phyloP scores from a whole-genome alignment of 2,113 vertebrate genomes.

The Cariama cristata region DNA sequence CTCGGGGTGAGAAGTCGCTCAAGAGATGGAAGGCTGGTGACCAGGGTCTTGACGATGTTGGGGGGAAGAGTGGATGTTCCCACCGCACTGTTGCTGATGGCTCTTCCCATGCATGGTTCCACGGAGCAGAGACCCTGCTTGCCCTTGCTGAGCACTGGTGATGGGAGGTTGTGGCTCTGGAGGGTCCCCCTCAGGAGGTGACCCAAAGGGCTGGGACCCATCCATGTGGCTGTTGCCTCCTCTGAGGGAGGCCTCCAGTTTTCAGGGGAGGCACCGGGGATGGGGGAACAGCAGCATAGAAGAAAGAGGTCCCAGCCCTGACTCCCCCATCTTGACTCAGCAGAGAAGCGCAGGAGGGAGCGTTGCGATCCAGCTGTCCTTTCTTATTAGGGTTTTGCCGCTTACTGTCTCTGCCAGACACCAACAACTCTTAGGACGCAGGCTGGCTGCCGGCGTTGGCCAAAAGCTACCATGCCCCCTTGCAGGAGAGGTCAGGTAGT shows the following conservation, averaged over 20 bases:
- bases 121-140: rapidly evolving
- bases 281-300: background rate
- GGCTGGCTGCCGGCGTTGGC: background rate
- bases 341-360: background rate
- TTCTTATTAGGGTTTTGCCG: background rate
- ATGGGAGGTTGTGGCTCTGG: background rate
- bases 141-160: background rate
- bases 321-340: rapidly evolving
- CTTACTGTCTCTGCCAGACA: background rate
- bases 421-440: background rate
- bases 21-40: background rate
- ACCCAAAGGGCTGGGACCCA: background rate
- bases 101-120: background rate
- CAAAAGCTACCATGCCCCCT: background rate
- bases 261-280: background rate
- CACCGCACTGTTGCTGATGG: background rate
- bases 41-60: background rate
- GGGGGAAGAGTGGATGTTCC: background rate
- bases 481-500: slow-evolving; percentile 20
- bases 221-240: rapidly evolving
- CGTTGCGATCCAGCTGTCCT: background rate
- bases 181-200: background rate
- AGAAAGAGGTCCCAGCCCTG: background rate
- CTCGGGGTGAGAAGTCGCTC: background rate
- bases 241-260: background rate